Percentiles rank a stretch among this genome's conserved stretches.
phyloP scores from a whole-genome alignment of 2,113 vertebrate genomes.

The Rhynchopsitta pachyrhyncha region DNA sequence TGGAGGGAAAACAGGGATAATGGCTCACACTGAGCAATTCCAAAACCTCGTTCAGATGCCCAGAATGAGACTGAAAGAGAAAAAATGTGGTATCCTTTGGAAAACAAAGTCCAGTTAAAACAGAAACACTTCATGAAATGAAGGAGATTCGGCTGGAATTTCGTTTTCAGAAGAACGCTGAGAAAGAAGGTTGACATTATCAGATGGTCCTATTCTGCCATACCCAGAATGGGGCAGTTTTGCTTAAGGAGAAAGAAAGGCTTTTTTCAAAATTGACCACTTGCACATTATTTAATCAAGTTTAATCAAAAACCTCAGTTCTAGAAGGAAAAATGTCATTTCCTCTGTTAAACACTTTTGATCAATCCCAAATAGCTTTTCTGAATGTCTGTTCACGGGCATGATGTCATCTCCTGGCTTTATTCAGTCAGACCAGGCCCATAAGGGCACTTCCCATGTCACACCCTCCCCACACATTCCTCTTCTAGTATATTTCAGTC shows the following conservation, averaged over 20 bases:
- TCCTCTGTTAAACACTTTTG: background rate
- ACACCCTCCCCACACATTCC: background rate
- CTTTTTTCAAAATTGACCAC: background rate
- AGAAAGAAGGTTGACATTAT: background rate
- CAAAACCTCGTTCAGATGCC: background rate
- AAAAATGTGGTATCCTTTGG: background rate
- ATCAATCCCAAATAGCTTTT: background rate
- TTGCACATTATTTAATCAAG: background rate
- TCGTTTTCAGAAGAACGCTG: background rate
- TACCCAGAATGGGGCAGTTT: background rate
- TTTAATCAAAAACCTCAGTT: background rate
- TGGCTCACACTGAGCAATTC: background rate
- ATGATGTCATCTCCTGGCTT: background rate
- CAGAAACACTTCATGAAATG: background rate
- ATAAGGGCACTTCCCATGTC: rapidly evolving
- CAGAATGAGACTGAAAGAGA: slow-evolving; percentile 8
- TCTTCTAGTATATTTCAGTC: rapidly evolving
- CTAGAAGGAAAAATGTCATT: background rate
- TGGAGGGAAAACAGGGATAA: background rate
- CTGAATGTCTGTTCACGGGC: background rate
- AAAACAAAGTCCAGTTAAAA: slow-evolving; percentile 21
- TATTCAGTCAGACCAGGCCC: background rate
- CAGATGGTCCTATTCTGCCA: background rate
- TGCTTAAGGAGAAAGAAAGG: rapidly evolving
- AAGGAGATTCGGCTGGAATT: background rate